Base-by-base conservation (phyloP, 2,113 vertebrate genomes). In the Phoxinus phoxinus region DNA sequence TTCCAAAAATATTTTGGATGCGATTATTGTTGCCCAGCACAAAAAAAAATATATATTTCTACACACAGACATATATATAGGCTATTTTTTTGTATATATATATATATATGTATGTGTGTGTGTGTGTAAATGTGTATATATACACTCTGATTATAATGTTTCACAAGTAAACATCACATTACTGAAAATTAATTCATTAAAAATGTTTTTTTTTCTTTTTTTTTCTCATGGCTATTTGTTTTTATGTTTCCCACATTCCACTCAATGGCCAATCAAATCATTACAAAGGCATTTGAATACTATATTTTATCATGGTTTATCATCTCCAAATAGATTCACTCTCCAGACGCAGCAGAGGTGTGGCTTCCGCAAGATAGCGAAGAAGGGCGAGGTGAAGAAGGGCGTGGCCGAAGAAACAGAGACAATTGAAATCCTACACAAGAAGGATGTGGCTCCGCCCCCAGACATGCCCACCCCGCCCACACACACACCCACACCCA, bases 311-410 rank as follows among this genome's bases (percentile, higher is more conserved):
- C 69, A 3, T 53, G 10, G 37, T 69, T 84, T n/a, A n/a, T n/a
- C n/a, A n/a, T n/a, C 9, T 71, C 23, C 53, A 46, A 32, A 41
- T 84, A 96, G 96, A 90, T 93, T 94, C 89, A 90, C 90, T 46
- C 87, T 92, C 41, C 89, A 92, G 82, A 71, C 93, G 67, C 95
- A 96, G 88, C 95, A 95, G 89, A 93, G 91, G 87, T 94, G 94
- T 72, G 91, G 94, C 87, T 97, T 97, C 90, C 94, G 91, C 72
- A 97, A 95, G 91, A 92, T 86, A 3, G 32, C 90, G 0, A 95
- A 89, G 86, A 96, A 95, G 89, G 90, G 90, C n/a, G 95, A 96
- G 61, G 53, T 88, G 30, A 95, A 92, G 88, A 93, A 89, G 78
- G 83, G 91, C 69, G 91, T 83, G 32, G 78, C 91, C 32, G 92